A percentile compares a stretch with the other conserved stretches of the same genome.
phyloP scores from a whole-genome alignment of 2,888 invertebrate genomes.

The Andrena haemorrhoa region DNA sequence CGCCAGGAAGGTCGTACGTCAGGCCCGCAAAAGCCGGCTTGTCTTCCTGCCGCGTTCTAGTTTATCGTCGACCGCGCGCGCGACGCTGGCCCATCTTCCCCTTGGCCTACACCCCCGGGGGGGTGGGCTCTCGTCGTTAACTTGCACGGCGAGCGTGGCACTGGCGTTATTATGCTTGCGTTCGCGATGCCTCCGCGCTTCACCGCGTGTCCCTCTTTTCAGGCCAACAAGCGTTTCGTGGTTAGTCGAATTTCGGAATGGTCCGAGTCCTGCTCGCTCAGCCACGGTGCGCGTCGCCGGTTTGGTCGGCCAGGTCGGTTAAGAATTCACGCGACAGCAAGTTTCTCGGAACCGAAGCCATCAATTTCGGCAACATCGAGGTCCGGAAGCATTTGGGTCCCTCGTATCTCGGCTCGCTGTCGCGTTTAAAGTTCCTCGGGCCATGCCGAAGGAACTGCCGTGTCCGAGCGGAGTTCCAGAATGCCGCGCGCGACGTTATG shows the following conservation, averaged over 20 bases:
- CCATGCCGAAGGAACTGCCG: slow-evolving; percentile 31
- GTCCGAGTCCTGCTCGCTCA: background rate
- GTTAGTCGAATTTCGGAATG: slow-evolving; percentile 14
- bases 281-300: too few relatives aligned
- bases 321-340: too few relatives aligned
- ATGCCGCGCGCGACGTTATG: slow-evolving; percentile 70
- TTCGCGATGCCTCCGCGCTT: background rate
- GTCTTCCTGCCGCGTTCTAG: slow-evolving; percentile 72
- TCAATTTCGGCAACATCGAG: background rate
- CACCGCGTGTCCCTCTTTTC: background rate
- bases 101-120: background rate
- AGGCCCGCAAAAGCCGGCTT: slow-evolving; percentile 68
- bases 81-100: slow-evolving; percentile 36
- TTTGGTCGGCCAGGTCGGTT: too few relatives aligned
- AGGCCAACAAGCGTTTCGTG: background rate
- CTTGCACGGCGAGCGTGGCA: slow-evolving; percentile 14
- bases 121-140: slow-evolving; percentile 13
- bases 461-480: slow-evolving; percentile 60
- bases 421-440: slow-evolving; percentile 50
- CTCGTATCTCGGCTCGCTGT: slow-evolving; percentile 30
- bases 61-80: slow-evolving; percentile 64
- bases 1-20: slow-evolving; percentile 74
- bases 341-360: too few relatives aligned
- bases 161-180: slow-evolving; percentile 27
- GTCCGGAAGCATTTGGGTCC: background rate